These are phyloP conservation scores for Tuta absoluta DNA, from an alignment of 2,888 invertebrate species.

Conservation along the genomic window DNA sequence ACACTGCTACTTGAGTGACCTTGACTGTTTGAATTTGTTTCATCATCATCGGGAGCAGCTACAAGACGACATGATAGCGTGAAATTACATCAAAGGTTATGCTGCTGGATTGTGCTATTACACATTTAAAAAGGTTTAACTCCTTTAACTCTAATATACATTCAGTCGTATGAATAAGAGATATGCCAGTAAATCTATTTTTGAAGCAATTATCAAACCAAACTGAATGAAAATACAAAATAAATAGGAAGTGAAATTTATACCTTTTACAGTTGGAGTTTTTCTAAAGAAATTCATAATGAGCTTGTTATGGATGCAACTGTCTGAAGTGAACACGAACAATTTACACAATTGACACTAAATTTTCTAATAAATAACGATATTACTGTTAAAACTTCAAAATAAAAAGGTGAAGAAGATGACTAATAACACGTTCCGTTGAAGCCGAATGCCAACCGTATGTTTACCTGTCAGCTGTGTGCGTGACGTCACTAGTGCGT, in stretches of 20 bases:
- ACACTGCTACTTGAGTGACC: neutral
- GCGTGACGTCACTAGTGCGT: neutral
- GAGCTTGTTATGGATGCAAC: neutral
- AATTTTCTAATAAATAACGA: neutral
- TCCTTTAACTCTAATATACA: neutral
- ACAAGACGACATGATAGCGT: neutral
- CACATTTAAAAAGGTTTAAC: neutral
- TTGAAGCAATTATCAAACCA: neutral
- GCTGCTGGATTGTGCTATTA: neutral
- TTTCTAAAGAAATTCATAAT: slow-evolving; percentile 82
- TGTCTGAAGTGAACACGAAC: neutral
- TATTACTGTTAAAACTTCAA: neutral
- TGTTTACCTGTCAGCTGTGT: neutral
- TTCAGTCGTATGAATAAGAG: neutral
- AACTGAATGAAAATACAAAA: neutral
- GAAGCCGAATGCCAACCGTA: neutral
- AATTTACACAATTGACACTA: neutral
- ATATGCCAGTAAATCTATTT: neutral
- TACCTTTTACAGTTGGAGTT: slow-evolving; percentile 84
- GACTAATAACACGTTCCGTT: slow-evolving; percentile 6
- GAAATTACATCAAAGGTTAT: neutral
- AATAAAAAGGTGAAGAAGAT: neutral
- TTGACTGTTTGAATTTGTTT: neutral
- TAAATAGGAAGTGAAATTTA: slow-evolving; percentile 21
- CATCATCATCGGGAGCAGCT: slow-evolving; percentile 10